Evolutionary conservation across 2,113 vertebrate genomes (phyloP).

Genomic region (Ascaphus truei): DNA sequence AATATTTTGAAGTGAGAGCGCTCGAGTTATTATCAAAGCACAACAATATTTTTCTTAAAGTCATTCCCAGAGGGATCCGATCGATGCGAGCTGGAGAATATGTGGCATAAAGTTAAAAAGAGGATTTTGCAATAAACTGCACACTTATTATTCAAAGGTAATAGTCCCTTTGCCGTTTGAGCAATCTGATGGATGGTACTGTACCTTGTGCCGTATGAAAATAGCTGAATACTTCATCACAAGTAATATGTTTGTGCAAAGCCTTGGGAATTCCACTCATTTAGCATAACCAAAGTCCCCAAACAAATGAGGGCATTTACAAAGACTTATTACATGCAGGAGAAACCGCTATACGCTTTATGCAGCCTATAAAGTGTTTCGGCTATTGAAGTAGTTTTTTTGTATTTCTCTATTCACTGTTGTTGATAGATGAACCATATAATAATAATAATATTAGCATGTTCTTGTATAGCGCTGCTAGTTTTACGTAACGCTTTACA

Average conservation of each 20-base stretch:
- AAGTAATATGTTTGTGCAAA: not conserved
- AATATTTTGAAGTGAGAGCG: not conserved
- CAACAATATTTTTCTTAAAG: not conserved
- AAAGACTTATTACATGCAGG: not conserved
- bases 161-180: slow-evolving; percentile 4
- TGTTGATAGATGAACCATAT: no score
- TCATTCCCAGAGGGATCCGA: not conserved
- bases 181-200: slow-evolving; percentile 4
- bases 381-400: no score
- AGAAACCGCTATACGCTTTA: not conserved
- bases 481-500: no score
- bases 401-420: no score
- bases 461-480: no score
- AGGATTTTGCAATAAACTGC: not conserved
- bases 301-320: not conserved
- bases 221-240: slow-evolving; percentile 12
- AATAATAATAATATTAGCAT: no score
- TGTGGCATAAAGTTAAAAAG: not conserved
- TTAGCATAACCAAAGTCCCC: not conserved
- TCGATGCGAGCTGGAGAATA: not conserved
- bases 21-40: not conserved
- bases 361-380: no score
- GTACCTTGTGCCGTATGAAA: not conserved
- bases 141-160: slow-evolving; percentile 9
- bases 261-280: not conserved